phyloP scores from a whole-genome alignment of 2,113 vertebrate genomes.

The Megaceryle torquata region DNA sequence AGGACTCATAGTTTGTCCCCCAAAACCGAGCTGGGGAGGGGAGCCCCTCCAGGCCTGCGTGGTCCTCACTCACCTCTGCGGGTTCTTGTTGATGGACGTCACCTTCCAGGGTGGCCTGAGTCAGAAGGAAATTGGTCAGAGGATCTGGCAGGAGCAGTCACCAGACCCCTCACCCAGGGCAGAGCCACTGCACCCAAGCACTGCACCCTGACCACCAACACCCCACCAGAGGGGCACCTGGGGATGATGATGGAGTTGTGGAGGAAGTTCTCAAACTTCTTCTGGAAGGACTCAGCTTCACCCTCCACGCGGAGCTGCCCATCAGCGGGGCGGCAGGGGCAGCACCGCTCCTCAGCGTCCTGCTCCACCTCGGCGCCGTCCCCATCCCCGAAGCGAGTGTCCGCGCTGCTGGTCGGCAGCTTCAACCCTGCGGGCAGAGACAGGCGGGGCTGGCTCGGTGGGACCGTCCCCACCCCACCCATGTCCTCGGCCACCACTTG shows the following conservation, averaged over 20 bases:
- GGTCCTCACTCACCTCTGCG: conserved; percentile 63
- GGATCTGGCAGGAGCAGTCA: neutral
- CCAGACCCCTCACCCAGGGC: neutral
- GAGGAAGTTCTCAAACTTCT: conserved; percentile 84
- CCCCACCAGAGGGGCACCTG: conserved; percentile 11
- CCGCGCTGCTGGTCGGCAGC: conserved; percentile 77
- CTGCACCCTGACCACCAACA: rapidly evolving
- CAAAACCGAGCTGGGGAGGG: neutral
- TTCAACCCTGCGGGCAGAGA: conserved; percentile 64
- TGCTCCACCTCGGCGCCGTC: conserved; percentile 33
- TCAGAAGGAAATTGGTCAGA: rapidly evolving
- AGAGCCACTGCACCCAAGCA: neutral
- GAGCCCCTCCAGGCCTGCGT: neutral
- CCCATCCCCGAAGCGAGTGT: conserved; percentile 68
- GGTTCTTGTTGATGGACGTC: conserved; percentile 73
- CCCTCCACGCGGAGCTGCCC: conserved; percentile 59
- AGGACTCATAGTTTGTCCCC: rapidly evolving
- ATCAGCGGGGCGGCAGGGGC: conserved; percentile 69
- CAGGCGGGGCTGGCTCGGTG: rapidly evolving
- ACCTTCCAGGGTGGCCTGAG: conserved; percentile 81
- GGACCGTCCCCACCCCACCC: rapidly evolving
- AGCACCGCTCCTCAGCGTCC: conserved; percentile 67
- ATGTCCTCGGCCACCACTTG: rapidly evolving
- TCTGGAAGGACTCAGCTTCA: conserved; percentile 77
- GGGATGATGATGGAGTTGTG: conserved; percentile 83